phyloP scores from a whole-genome alignment of 1,140 invertebrate species.

The Anoplophora glabripennis region DNA sequence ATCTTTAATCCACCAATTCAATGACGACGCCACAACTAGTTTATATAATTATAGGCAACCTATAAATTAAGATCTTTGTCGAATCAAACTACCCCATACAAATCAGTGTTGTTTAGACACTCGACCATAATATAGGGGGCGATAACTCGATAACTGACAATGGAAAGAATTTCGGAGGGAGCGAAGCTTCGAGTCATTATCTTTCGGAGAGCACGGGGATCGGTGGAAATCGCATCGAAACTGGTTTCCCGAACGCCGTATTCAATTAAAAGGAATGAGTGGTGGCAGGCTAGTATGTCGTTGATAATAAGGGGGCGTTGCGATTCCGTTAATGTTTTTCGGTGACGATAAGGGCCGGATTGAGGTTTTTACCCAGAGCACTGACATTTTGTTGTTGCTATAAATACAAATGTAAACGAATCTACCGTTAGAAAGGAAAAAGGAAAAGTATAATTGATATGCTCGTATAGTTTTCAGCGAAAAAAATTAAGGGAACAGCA shows the following conservation, averaged over 20 bases:
- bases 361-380: too few species aligned
- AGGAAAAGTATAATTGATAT: too few species aligned
- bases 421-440: too few species aligned
- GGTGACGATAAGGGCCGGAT: constrained; percentile 23
- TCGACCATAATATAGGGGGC: constrained; percentile 35
- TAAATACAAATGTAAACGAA: too few species aligned
- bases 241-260: constrained; percentile 24
- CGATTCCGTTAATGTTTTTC: constrained; percentile 33
- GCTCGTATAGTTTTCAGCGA: too few species aligned
- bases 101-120: constrained; percentile 39
- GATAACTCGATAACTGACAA: constrained; percentile 40
- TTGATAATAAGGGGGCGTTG: constrained; percentile 36
- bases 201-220: not conserved
- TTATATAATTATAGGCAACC: constrained; percentile 17
- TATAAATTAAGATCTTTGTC: constrained; percentile 36
- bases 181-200: constrained; percentile 2
- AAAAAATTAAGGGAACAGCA: too few species aligned
- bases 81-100: constrained; percentile 33
- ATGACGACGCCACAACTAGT: not conserved
- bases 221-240: constrained; percentile 16
- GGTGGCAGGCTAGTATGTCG: constrained; percentile 35
- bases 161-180: constrained; percentile 21
- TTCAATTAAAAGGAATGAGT: constrained; percentile 43
- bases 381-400: too few species aligned
- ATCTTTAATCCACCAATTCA: too few species aligned